These are phyloP conservation scores for Ceratina calcarata DNA, from an alignment of 1,140 invertebrate species.

Conservation along the genomic window DNA sequence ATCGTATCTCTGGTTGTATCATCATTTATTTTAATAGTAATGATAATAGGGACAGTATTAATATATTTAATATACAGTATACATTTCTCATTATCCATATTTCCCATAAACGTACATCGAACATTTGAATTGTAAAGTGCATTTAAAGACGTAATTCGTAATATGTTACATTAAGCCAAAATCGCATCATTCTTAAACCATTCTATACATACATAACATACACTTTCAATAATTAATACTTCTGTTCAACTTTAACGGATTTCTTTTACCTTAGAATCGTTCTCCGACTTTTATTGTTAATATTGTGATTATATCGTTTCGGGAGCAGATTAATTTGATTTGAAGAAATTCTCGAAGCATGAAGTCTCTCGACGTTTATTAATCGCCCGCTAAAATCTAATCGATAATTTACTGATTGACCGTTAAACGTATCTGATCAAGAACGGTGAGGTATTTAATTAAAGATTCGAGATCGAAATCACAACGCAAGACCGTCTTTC, in stretches of 20 bases:
- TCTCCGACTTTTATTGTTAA: slow-evolving; percentile 8
- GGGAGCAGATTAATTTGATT: slow-evolving; percentile 10
- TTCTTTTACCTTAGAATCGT: slow-evolving; percentile 40
- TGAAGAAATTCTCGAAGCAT: background rate
- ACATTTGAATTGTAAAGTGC: slow-evolving; percentile 56
- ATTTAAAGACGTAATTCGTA: slow-evolving; percentile 63
- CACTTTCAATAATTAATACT: slow-evolving; percentile 74
- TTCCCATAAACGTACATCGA: slow-evolving; percentile 69
- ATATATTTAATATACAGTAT: slow-evolving; percentile 68
- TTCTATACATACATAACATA: slow-evolving; percentile 76
- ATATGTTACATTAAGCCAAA: slow-evolving; percentile 76
- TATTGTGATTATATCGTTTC: slow-evolving; percentile 24
- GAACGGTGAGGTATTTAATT: background rate
- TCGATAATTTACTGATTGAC: background rate
- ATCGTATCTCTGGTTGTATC: slow-evolving; percentile 17
- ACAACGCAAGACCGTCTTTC: slow-evolving; percentile 45
- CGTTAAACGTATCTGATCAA: background rate
- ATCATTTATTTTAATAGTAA: slow-evolving; percentile 63
- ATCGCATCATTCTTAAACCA: slow-evolving; percentile 70
- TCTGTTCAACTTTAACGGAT: slow-evolving; percentile 73
- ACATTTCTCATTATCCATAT: slow-evolving; percentile 64
- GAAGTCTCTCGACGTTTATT: background rate
- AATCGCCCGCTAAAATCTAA: background rate
- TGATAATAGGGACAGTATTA: slow-evolving; percentile 60
- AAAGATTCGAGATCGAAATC: slow-evolving; percentile 7